Conservation (phyloP, 2,888 invertebrate species). For the Celastrina argiolus region DNA sequence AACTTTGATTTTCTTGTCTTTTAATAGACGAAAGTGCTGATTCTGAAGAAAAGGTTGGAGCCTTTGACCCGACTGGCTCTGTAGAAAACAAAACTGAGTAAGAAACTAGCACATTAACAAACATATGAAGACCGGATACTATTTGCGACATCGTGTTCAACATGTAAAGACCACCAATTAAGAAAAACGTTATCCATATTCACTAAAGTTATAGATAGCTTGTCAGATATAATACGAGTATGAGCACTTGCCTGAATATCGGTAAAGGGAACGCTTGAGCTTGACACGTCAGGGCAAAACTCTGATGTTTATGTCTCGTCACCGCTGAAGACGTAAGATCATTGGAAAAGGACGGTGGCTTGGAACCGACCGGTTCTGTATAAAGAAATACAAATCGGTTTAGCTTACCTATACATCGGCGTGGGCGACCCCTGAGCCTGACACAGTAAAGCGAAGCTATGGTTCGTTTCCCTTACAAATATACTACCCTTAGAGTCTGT, state of each 20-base stretch:
- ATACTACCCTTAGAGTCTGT: constrained; percentile 81
- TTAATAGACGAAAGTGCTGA: constrained; percentile 80
- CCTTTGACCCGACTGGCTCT: constrained; percentile 84
- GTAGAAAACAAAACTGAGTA: constrained; percentile 44
- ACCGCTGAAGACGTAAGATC: constrained; percentile 80
- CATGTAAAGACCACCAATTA: too few relatives aligned
- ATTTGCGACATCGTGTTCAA: too few relatives aligned
- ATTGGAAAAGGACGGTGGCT: constrained; percentile 78
- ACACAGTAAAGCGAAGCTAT: constrained; percentile 80
- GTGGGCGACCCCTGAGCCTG: constrained; percentile 81
- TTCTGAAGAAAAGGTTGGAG: constrained; percentile 82
- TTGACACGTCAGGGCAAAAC: constrained; percentile 82
- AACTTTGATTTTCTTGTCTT: constrained; percentile 73
- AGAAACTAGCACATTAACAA: constrained; percentile 14
- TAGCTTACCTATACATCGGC: constrained; percentile 81
- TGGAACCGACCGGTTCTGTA: constrained; percentile 80
- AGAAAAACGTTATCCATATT: background rate
- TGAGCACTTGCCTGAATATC: constrained; percentile 81
- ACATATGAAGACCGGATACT: background rate
- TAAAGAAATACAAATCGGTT: constrained; percentile 42
- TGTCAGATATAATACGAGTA: constrained; percentile 4
- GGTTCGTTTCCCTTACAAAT: constrained; percentile 75
- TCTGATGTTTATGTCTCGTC: constrained; percentile 73
- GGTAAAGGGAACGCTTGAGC: constrained; percentile 85
- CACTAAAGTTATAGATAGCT: background rate